A percentile compares a stretch with the other conserved stretches of the same genome.
Evolutionary conservation across 2,888 invertebrate genomes (phyloP).

Genomic region (Mimumesa dahlbomi): DNA sequence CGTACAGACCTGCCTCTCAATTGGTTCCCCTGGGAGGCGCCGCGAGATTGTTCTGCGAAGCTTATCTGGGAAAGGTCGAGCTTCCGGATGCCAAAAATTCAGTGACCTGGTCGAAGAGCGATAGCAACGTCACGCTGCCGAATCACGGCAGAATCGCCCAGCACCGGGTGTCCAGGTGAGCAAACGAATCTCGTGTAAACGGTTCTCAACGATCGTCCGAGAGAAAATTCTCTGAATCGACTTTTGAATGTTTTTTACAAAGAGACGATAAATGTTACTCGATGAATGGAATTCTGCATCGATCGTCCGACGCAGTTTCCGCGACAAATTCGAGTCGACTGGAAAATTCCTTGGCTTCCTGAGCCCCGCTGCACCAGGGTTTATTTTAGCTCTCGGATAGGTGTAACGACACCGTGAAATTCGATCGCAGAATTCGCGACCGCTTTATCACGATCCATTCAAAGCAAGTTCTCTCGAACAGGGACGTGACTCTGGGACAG

Average conservation of each 20-base stretch:
- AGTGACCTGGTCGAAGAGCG: conserved; percentile 86
- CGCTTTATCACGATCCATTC: neutral
- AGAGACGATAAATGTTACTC: no score
- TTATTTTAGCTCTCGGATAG: neutral
- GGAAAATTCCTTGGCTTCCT: no score
- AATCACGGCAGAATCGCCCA: conserved; percentile 78
- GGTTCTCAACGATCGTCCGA: no score
- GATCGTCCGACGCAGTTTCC: no score
- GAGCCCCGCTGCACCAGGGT: no score
- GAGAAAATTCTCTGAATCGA: no score
- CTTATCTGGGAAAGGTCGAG: conserved; percentile 88
- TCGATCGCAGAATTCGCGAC: neutral
- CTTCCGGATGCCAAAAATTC: conserved; percentile 88
- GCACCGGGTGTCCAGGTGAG: conserved; percentile 80
- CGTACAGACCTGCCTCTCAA: conserved; percentile 86
- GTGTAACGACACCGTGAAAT: neutral
- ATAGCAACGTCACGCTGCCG: conserved; percentile 82
- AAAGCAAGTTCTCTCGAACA: neutral
- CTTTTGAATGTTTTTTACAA: no score
- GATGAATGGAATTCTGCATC: no score
- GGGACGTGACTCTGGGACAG: conserved; percentile 1
- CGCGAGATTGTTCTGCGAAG: conserved; percentile 89
- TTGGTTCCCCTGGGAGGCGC: conserved; percentile 84
- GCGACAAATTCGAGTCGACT: no score
- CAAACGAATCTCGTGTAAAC: neutral